These are phyloP conservation scores for Phrynosoma platyrhinos DNA, from an alignment of 2,113 vertebrate genomes.

Conservation along the genomic window DNA sequence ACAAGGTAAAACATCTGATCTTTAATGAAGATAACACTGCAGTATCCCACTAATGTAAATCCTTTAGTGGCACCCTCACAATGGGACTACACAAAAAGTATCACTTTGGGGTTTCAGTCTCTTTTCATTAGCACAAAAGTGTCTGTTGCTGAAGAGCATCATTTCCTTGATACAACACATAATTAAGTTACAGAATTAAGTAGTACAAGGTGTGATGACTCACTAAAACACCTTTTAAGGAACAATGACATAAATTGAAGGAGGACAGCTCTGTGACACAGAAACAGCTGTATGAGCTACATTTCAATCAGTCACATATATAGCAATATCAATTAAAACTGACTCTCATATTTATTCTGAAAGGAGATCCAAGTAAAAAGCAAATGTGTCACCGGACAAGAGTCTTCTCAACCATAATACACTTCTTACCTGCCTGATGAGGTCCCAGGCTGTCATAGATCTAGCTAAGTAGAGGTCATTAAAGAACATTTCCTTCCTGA, in stretches of 20 bases:
- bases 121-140: neutral
- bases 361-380: neutral
- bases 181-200: neutral
- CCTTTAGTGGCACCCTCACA: too few species aligned
- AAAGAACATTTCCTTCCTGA: neutral
- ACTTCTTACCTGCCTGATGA: neutral
- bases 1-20: neutral
- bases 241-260: neutral
- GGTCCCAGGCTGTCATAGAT: neutral
- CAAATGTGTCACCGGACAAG: neutral
- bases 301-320: neutral
- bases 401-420: neutral
- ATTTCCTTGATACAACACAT: neutral
- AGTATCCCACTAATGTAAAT: too few species aligned
- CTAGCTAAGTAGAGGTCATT: neutral
- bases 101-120: too few species aligned
- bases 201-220: neutral
- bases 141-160: neutral
- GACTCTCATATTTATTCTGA: neutral
- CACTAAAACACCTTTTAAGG: neutral
- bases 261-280: neutral
- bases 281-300: neutral
- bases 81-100: too few species aligned
- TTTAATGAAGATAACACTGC: too few species aligned
- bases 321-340: neutral